phyloP scores from a whole-genome alignment of 2,113 vertebrate genomes.

The Poecilia latipinna region DNA sequence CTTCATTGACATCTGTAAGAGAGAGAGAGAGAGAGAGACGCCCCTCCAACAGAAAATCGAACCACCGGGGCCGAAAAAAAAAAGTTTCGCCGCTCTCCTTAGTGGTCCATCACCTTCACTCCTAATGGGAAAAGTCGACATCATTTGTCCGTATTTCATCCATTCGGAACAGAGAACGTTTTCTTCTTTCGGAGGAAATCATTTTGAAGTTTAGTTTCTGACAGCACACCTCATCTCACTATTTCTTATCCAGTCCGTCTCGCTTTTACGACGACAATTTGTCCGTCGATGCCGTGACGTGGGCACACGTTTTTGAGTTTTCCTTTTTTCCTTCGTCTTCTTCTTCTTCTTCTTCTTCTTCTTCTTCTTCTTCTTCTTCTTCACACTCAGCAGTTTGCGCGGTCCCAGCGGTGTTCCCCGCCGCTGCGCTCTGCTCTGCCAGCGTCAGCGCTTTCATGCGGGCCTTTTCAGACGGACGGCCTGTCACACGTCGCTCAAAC shows the following conservation, averaged over 20 bases:
- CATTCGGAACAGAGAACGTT: background rate
- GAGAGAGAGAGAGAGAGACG: background rate
- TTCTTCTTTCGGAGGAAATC: background rate
- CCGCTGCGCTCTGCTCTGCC: background rate
- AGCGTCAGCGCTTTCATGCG: conserved; percentile 4
- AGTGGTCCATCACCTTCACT: background rate
- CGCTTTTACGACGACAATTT: background rate
- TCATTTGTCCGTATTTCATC: background rate
- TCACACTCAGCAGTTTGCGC: background rate
- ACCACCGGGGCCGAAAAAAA: too few species aligned
- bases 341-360: background rate
- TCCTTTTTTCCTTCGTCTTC: background rate
- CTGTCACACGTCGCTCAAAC: background rate
- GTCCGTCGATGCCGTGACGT: conserved; percentile 2
- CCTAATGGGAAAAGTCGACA: background rate
- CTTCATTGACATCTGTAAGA: conserved; percentile 26
- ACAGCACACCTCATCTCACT: background rate
- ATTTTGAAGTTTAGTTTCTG: background rate
- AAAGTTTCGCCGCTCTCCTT: background rate
- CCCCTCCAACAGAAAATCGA: background rate
- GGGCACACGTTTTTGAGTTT: background rate
- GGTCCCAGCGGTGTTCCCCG: background rate
- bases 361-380: conserved; percentile 1
- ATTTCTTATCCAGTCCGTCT: background rate
- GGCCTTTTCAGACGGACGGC: conserved; percentile 6